Evolutionary conservation across 2,888 invertebrate species (phyloP).

Genomic region (Brassicogethes aeneus): DNA sequence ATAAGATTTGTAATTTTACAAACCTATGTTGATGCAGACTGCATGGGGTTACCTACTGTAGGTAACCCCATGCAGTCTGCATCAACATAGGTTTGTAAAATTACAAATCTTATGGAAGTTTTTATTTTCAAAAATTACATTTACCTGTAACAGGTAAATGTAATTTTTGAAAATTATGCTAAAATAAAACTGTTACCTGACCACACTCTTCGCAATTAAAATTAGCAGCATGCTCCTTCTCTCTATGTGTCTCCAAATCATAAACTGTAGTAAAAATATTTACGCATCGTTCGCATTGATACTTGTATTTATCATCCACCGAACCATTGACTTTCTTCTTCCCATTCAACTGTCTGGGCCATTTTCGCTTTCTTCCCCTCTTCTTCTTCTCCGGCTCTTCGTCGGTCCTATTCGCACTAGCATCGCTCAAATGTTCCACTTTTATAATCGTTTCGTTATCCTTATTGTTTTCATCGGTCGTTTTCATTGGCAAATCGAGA

Average conservation of each 20-base stretch:
- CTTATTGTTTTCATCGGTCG: slow-evolving; percentile 11
- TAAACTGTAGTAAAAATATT: slow-evolving; percentile 31
- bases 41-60: too few relatives aligned
- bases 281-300: slow-evolving; percentile 39
- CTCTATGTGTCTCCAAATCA: slow-evolving; percentile 34
- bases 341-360: slow-evolving; percentile 22
- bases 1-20: too few relatives aligned
- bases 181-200: too few relatives aligned
- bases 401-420: slow-evolving; percentile 2
- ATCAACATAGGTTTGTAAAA: too few relatives aligned
- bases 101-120: too few relatives aligned
- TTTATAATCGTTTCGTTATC: slow-evolving; percentile 10
- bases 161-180: too few relatives aligned
- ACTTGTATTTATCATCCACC: too few relatives aligned
- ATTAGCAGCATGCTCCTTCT: slow-evolving; percentile 37
- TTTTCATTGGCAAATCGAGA: slow-evolving; percentile 28
- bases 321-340: slow-evolving; percentile 28
- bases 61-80: too few relatives aligned
- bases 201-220: slow-evolving; percentile 40
- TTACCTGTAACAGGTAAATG: too few relatives aligned
- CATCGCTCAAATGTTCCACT: slow-evolving; percentile 7
- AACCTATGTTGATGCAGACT: too few relatives aligned
- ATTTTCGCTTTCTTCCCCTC: slow-evolving; percentile 32
- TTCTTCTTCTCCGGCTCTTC: slow-evolving; percentile 16
- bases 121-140: too few relatives aligned